Conservation (phyloP, 2,888 invertebrate species). For the Chrysolina haemoptera region DNA sequence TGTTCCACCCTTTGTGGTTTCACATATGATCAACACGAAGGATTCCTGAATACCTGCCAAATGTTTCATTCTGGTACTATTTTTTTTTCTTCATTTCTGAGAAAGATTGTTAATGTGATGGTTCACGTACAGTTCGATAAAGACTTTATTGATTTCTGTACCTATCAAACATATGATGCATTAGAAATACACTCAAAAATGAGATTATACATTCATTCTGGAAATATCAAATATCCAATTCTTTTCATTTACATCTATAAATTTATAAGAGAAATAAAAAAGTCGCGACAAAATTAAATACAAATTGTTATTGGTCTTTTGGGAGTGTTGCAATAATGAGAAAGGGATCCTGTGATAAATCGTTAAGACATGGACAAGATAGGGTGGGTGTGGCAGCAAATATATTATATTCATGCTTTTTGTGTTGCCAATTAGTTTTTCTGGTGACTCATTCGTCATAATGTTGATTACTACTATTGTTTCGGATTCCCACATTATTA, state of each 20-base stretch:
- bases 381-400: slow-evolving; percentile 6
- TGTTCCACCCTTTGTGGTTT: too few relatives aligned
- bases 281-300: slow-evolving; percentile 11
- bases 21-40: too few relatives aligned
- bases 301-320: slow-evolving; percentile 10
- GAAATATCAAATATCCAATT: background rate
- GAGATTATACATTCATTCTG: background rate
- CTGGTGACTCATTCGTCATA: background rate
- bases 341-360: slow-evolving; percentile 7
- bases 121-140: too few relatives aligned
- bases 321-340: slow-evolving; percentile 14
- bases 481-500: too few relatives aligned
- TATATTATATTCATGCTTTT: background rate
- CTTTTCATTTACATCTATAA: background rate
- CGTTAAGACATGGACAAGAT: slow-evolving; percentile 9
- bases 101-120: too few relatives aligned
- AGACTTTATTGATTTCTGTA: too few relatives aligned
- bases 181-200: background rate
- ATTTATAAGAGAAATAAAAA: background rate
- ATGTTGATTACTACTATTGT: background rate
- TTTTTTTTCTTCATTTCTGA: too few relatives aligned
- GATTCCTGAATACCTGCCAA: too few relatives aligned
- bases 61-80: too few relatives aligned
- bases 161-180: too few relatives aligned
- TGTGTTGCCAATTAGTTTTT: slow-evolving; percentile 1